Base-by-base conservation (phyloP, 2,888 invertebrate genomes). In the Spialia ferax region DNA sequence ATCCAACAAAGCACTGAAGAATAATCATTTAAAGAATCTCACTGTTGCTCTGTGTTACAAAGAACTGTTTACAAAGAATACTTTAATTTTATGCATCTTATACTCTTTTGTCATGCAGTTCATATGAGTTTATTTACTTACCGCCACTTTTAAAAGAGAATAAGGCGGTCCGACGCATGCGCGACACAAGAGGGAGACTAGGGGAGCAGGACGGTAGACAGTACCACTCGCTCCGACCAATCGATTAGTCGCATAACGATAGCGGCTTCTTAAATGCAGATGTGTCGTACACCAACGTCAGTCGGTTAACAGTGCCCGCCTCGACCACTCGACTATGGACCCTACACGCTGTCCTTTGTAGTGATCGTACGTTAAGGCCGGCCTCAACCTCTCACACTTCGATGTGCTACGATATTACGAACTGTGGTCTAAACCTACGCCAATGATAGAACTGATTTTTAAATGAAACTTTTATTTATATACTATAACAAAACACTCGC, bases 201-300 rank as follows among this genome's bases (percentile, higher is more conserved):
- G 75, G 69, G 70, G 83, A 93, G 80, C 72, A 83, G 73, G 92
- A 89, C 71, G 77, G 85, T 76, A 80, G 88, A 86, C 87, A 87
- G 88, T 88, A 79, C 77, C 82, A 83, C 91, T 89, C 91, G 85
- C 89, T 93, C 89, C 89, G 86, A 92, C 93, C 93, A 93, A 93
- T 93, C 93, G 93, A 93, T 93, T 93, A 93, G 93, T 93, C 93
- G 93, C 93, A 93, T 93, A 93, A 93, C 93, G 92, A 93, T 91
- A 92, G 91, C 93, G 91, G 88, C 91, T 93, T 93, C 92, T 93
- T 93, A 93, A 93, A 93, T 93, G 93, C 93, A 93, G 93, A 93
- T 93, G 92, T 92, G 93, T 92, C 89, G 91, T 91, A 82, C 85
- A 85, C 83, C 83, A 85, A 87, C 92, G 92, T 91, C 91, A 93